These are phyloP conservation scores for Pachyseris speciosa DNA, from an alignment of 64 coral and sea anemone genomes.

Conservation along the genomic window DNA sequence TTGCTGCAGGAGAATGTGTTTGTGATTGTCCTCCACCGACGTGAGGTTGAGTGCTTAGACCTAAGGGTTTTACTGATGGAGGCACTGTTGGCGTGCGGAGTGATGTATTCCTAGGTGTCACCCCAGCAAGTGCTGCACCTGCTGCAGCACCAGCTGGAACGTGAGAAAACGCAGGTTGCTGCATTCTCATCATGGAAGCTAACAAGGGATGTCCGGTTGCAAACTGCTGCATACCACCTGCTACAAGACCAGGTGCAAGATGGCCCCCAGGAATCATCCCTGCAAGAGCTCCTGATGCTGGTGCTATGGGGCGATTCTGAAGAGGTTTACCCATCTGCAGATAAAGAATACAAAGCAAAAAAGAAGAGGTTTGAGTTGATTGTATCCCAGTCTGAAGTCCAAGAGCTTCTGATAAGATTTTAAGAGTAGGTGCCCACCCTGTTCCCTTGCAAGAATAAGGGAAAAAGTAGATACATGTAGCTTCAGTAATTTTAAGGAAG, in stretches of 20 bases:
- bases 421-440: too few species aligned
- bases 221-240: slow-evolving; percentile 11
- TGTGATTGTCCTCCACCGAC: slow-evolving; percentile 15
- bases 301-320: slow-evolving; percentile 70
- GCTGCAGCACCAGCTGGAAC: slow-evolving; percentile 61
- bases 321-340: slow-evolving; percentile 34
- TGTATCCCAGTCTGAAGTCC: too few species aligned
- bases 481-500: too few species aligned
- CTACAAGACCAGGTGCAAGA: slow-evolving; percentile 34
- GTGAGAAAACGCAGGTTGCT: slow-evolving; percentile 59
- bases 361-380: neutral
- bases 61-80: slow-evolving; percentile 29
- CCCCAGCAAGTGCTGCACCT: slow-evolving; percentile 57
- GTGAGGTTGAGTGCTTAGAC: slow-evolving; percentile 30
- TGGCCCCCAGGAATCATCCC: slow-evolving; percentile 35
- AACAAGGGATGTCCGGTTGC: slow-evolving; percentile 6
- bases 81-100: slow-evolving; percentile 40
- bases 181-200: slow-evolving; percentile 25
- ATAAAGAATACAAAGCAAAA: neutral
- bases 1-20: slow-evolving; percentile 26
- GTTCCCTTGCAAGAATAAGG: too few species aligned
- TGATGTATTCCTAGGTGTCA: slow-evolving; percentile 30
- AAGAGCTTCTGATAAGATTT: too few species aligned
- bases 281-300: slow-evolving; percentile 53
- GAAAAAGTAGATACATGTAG: too few species aligned